Percentiles rank a stretch among this genome's conserved stretches.
phyloP scores from a whole-genome alignment of 2,888 invertebrate genomes.

The Muschampia plurimacula region DNA sequence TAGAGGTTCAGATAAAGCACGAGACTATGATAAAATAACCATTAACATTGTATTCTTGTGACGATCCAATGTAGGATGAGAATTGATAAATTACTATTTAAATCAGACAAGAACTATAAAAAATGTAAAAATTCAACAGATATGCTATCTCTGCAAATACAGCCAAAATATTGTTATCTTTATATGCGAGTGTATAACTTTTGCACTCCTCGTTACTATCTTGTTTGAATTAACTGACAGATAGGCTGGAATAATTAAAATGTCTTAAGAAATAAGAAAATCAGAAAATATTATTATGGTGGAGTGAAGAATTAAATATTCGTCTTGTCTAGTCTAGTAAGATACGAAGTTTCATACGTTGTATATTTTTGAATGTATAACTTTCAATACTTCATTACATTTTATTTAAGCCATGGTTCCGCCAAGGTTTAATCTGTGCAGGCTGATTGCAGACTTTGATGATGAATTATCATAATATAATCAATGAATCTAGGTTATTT shows the following conservation, averaged over 20 bases:
- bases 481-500: too few relatives aligned
- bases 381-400: too few relatives aligned
- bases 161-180: slow-evolving; percentile 24
- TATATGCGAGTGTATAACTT: slow-evolving; percentile 8
- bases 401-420: too few relatives aligned
- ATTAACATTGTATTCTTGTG: neutral
- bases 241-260: slow-evolving; percentile 11
- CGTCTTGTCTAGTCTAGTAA: neutral
- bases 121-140: slow-evolving; percentile 10
- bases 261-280: neutral
- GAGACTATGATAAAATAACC: neutral
- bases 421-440: too few relatives aligned
- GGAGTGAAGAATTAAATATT: neutral
- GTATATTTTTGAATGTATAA: too few relatives aligned
- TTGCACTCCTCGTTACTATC: slow-evolving; percentile 15
- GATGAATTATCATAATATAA: too few relatives aligned
- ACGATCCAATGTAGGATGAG: neutral
- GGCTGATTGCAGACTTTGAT: too few relatives aligned
- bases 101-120: neutral
- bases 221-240: slow-evolving; percentile 8
- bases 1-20: neutral
- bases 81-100: neutral
- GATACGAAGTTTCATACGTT: neutral
- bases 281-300: neutral
- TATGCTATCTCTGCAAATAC: slow-evolving; percentile 19